phyloP scores from a whole-genome alignment of 2,797 vertebrate genomes.

The Myotis daubentonii region DNA sequence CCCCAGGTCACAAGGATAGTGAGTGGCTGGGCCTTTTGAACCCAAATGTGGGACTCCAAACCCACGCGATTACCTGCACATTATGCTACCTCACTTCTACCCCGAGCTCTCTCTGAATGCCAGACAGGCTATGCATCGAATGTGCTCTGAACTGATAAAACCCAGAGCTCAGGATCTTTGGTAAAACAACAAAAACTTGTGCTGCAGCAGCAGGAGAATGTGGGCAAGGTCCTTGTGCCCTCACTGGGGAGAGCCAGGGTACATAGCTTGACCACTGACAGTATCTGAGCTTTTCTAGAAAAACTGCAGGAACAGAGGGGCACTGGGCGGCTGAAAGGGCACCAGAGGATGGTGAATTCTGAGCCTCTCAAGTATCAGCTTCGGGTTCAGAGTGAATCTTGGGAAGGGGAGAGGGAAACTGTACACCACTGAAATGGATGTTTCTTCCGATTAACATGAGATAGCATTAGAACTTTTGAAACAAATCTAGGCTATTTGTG shows the following conservation, averaged over 20 bases:
- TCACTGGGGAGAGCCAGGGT: background rate
- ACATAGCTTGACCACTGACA: background rate
- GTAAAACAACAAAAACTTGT: background rate
- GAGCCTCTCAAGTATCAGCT: background rate
- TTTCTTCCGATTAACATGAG: conserved; percentile 28
- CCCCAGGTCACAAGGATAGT: background rate
- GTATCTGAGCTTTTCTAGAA: background rate
- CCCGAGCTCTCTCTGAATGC: background rate
- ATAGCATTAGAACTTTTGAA: background rate
- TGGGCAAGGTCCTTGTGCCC: background rate
- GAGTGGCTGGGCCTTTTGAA: background rate
- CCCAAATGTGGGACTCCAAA: background rate
- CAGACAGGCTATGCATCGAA: background rate
- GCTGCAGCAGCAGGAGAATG: background rate
- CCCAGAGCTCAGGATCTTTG: background rate
- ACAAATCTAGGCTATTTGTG: background rate
- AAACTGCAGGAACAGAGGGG: background rate
- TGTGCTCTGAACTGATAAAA: background rate
- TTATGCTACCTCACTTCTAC: background rate
- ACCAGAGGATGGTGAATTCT: background rate
- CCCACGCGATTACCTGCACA: background rate
- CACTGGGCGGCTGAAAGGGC: background rate
- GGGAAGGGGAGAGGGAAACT: background rate
- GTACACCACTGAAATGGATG: background rate
- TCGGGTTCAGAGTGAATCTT: background rate